phyloP scores from a whole-genome alignment of 2,888 invertebrate genomes.

The Oligia strigilis region DNA sequence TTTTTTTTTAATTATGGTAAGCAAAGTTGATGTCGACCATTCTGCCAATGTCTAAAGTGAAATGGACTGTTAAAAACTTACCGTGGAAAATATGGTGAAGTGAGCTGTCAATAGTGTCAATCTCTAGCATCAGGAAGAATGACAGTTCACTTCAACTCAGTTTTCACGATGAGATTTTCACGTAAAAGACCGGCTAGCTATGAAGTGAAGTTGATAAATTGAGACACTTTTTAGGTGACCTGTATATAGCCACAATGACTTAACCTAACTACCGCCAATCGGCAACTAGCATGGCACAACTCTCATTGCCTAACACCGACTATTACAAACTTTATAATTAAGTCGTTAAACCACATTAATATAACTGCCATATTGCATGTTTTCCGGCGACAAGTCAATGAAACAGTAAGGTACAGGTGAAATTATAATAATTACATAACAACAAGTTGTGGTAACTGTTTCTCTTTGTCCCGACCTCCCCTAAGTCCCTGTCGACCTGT shows the following conservation, averaged over 20 bases:
- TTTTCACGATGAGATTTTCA: neutral
- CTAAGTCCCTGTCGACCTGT: slow-evolving; percentile 74
- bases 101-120: neutral
- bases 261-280: slow-evolving; percentile 8
- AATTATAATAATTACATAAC: slow-evolving; percentile 48
- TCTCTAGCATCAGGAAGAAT: neutral
- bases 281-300: neutral
- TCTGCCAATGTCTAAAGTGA: neutral
- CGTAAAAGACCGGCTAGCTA: neutral
- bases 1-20: neutral
- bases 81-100: neutral
- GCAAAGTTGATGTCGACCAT: neutral
- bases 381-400: slow-evolving; percentile 26
- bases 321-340: slow-evolving; percentile 21
- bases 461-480: slow-evolving; percentile 61
- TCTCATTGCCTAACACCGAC: slow-evolving; percentile 14
- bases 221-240: neutral
- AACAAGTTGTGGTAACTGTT: slow-evolving; percentile 29
- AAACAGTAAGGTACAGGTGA: slow-evolving; percentile 29
- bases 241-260: neutral
- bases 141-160: neutral
- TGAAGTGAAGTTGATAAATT: neutral
- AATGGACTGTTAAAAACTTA: neutral
- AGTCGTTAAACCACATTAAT: slow-evolving; percentile 9
- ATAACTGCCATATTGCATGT: slow-evolving; percentile 30